Evolutionary conservation across 2,113 vertebrate species (phyloP).

Genomic region (Balaeniceps rex): DNA sequence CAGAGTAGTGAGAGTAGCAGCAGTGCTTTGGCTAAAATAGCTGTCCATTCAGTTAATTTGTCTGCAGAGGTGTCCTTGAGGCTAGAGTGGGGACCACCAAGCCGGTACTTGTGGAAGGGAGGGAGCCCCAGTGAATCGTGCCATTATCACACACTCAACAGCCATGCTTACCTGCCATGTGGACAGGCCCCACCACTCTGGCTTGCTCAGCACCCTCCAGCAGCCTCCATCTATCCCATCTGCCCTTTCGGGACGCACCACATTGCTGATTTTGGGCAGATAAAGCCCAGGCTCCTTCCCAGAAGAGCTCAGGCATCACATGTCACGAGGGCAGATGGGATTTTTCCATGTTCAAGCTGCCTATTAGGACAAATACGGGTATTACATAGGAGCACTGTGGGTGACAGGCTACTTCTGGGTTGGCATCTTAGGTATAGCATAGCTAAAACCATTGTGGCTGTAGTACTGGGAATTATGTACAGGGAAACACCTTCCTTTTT

Average conservation of each 20-base stretch:
- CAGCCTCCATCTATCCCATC: background rate
- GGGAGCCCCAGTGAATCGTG: background rate
- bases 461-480: background rate
- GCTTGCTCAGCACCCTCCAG: background rate
- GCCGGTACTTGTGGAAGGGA: background rate
- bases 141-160: background rate
- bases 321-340: background rate
- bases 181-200: background rate
- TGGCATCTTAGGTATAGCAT: background rate
- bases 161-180: background rate
- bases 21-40: background rate
- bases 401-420: background rate
- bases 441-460: background rate
- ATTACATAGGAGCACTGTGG: background rate
- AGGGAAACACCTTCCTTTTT: background rate
- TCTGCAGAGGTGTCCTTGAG: background rate
- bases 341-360: background rate
- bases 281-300: background rate
- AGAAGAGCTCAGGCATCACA: background rate
- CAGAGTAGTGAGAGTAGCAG: background rate
- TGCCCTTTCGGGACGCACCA: background rate
- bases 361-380: background rate
- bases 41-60: background rate
- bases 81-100: background rate
- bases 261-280: background rate